Evolutionary conservation across 2,797 vertebrate genomes (phyloP).

Genomic region (Morelia viridis): DNA sequence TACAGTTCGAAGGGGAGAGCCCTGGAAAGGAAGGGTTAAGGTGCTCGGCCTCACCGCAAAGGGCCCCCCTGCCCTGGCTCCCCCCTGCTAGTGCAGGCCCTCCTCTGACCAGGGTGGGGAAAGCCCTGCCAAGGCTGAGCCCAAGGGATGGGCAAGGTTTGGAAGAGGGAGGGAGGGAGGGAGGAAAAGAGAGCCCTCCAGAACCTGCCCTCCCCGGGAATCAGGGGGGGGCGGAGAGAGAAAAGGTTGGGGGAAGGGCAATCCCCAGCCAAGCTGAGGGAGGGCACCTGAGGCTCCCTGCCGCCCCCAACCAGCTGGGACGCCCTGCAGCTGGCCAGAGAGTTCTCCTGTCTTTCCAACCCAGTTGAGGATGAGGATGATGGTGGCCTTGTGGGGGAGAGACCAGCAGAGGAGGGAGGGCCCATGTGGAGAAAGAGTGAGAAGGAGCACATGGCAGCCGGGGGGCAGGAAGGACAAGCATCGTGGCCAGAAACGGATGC

Average conservation of each 20-base stretch:
- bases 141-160: conserved; percentile 3
- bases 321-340: conserved; percentile 60
- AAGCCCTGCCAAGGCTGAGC: background rate
- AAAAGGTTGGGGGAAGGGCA: background rate
- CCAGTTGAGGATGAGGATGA: conserved; percentile 58
- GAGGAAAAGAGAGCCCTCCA: background rate
- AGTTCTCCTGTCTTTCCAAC: conserved; percentile 68
- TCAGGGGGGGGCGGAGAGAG: conserved; percentile 15
- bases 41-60: conserved; percentile 63
- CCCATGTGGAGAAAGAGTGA: conserved; percentile 14
- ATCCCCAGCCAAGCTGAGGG: conserved; percentile 52
- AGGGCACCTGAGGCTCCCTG: conserved; percentile 64
- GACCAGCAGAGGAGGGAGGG: conserved; percentile 33
- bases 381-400: conserved; percentile 82
- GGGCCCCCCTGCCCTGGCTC: conserved; percentile 4
- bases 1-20: conserved; percentile 54
- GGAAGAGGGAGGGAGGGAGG: conserved; percentile 35
- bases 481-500: conserved; percentile 70
- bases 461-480: conserved; percentile 76
- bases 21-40: conserved; percentile 66
- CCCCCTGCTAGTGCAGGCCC: background rate
- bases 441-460: conserved; percentile 72
- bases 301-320: conserved; percentile 66
- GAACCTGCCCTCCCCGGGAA: background rate
- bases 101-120: background rate